Conservation (phyloP, 2,888 invertebrate species). For the Pyrocoelia pectoralis region DNA sequence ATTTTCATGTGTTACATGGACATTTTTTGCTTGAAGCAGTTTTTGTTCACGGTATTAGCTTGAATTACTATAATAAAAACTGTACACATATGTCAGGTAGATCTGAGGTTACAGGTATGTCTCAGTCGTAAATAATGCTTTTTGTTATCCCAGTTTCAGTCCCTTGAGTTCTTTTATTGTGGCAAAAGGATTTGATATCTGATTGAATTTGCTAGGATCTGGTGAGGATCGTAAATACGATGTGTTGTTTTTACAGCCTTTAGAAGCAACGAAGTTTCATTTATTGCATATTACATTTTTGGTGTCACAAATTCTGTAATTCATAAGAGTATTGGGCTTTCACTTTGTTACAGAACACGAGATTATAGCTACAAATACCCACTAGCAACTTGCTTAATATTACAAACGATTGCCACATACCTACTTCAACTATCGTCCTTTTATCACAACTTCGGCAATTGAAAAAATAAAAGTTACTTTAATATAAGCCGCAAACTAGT, state of each 20-base stretch:
- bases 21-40: constrained; percentile 20
- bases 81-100: constrained; percentile 45
- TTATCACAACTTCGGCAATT: no score
- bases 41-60: constrained; percentile 24
- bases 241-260: constrained; percentile 39
- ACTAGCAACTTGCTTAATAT: no score
- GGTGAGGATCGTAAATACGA: constrained; percentile 49
- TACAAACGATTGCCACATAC: no score
- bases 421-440: no score
- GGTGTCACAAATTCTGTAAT: neutral
- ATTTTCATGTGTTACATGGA: neutral
- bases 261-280: constrained; percentile 26
- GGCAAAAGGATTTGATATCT: constrained; percentile 53
- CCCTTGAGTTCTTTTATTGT: constrained; percentile 51
- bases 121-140: constrained; percentile 47
- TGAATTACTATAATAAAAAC: constrained; percentile 49
- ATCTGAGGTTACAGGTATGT: constrained; percentile 38
- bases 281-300: constrained; percentile 9
- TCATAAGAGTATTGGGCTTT: neutral
- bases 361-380: no score
- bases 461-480: no score
- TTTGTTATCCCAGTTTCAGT: constrained; percentile 44
- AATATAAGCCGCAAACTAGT: no score
- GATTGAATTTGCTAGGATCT: constrained; percentile 54
- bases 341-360: no score